phyloP scores from a whole-genome alignment of 2,888 invertebrate species.

The Drosophila meridionalis region DNA sequence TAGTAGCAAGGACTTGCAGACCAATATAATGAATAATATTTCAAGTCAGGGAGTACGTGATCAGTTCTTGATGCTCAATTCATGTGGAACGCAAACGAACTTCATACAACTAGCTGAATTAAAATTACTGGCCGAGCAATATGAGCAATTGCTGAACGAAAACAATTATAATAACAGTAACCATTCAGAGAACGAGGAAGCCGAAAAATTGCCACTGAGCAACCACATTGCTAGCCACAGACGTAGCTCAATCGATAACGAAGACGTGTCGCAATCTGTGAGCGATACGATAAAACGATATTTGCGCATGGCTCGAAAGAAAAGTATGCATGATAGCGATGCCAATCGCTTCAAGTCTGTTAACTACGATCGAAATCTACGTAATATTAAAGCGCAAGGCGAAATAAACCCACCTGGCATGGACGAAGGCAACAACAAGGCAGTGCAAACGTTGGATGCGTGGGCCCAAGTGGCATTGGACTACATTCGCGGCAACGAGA shows the following conservation, averaged over 20 bases:
- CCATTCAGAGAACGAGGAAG: slow-evolving; percentile 74
- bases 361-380: slow-evolving; percentile 93
- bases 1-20: not conserved
- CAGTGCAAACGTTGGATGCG: slow-evolving; percentile 91
- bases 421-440: slow-evolving; percentile 91
- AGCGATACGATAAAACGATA: slow-evolving; percentile 95
- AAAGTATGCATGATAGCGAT: slow-evolving; percentile 89
- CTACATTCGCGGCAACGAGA: slow-evolving; percentile 85
- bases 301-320: slow-evolving; percentile 94
- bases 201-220: slow-evolving; percentile 47
- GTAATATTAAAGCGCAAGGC: slow-evolving; percentile 92
- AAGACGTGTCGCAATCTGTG: slow-evolving; percentile 94
- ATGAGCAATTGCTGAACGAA: slow-evolving; percentile 61
- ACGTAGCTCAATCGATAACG: slow-evolving; percentile 92
- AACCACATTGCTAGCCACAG: slow-evolving; percentile 84
- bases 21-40: not conserved
- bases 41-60: slow-evolving; percentile 8
- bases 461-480: slow-evolving; percentile 88
- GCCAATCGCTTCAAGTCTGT: slow-evolving; percentile 93
- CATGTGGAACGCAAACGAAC: slow-evolving; percentile 81
- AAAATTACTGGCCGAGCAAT: slow-evolving; percentile 78
- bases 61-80: slow-evolving; percentile 42
- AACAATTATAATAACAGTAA: slow-evolving; percentile 15
- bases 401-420: slow-evolving; percentile 91
- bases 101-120: slow-evolving; percentile 82